Evolutionary conservation across 1,140 invertebrate genomes (phyloP).

Genomic region (Ladona fulva): DNA sequence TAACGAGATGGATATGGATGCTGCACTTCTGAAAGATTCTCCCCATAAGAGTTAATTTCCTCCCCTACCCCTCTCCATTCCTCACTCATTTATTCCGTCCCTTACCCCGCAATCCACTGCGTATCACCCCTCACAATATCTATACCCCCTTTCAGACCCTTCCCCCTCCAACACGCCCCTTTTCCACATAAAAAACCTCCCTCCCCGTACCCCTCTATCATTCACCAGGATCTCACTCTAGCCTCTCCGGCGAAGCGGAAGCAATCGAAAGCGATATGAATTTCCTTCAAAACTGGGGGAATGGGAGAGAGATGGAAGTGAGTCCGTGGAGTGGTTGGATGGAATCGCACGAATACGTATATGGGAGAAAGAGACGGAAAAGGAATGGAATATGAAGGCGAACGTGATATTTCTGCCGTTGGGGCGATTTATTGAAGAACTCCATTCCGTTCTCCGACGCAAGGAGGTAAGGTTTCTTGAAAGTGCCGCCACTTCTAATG

Average conservation of each 20-base stretch:
- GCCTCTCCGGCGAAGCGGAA: not conserved
- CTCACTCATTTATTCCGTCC: not conserved
- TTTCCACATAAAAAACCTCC: not conserved
- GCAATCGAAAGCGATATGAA: slow-evolving; percentile 2
- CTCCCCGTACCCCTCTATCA: not conserved
- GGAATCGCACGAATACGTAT: not conserved
- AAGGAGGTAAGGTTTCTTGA: too few relatives aligned
- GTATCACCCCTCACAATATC: not conserved
- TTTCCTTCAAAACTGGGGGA: not conserved
- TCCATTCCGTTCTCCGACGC: too few relatives aligned
- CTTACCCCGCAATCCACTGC: not conserved
- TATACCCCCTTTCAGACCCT: not conserved
- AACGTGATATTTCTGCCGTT: too few relatives aligned
- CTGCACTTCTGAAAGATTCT: not conserved
- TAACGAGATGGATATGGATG: slow-evolving; percentile 9
- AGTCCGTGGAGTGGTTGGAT: not conserved
- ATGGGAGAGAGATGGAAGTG: not conserved
- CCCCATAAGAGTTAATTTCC: slow-evolving; percentile 2
- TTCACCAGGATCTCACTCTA: not conserved
- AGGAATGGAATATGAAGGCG: not conserved
- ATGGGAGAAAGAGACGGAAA: not conserved
- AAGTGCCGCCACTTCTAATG: too few relatives aligned
- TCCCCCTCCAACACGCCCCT: not conserved
- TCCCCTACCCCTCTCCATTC: not conserved
- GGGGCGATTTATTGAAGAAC: too few relatives aligned